Evolutionary conservation across 2,797 vertebrate genomes (phyloP), one percentile per base, ranked within the genome.

Genomic region (Uromys caudimaculatus): DNA sequence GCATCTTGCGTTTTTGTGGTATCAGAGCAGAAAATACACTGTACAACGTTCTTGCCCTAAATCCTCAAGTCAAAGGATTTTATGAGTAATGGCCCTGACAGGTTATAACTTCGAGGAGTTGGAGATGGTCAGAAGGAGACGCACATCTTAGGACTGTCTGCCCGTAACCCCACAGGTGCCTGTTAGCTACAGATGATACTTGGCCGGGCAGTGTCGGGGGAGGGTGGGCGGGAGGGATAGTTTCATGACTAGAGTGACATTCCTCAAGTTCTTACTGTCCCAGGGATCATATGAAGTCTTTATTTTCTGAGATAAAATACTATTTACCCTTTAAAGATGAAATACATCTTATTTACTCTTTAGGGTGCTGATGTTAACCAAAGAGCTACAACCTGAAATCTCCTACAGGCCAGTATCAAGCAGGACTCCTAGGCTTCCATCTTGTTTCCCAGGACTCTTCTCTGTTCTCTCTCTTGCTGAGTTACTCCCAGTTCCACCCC

Each of bases 271-370:
- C n/a, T 94, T 83, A 90, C 21, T 79, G 35, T n/a, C 2, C 17
- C 23, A 67, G 13, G 92, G 17, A 35, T 76, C 47, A 69, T 27
- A 91, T 32, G 44, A 87, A 62, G 24, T 54, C 47, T 93, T 95
- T 93, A 54, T 58, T 85, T 78, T 81, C 41, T 44, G 14, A 24
- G 41, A 60, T 64, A 73, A 93, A 96, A 73, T 89, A 82, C 79
- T 44, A 32, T 50, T 94, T 86, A 75, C 44, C 38, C 91, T 92
- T 86, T 71, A 75, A 93, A 89, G 76, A 60, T 60, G 19, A 81
- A 85, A 44, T 56, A 62, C 62, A 24, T 58, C 76, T 47, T 56
- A 41, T 38, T 75, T 5, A 62, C 24, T 89, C 44, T 38, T 93
- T 64, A 75, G 32, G 35, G n/a, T 41, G 91, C 58, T 94, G 58